Conservation (phyloP, 2,797 vertebrate genomes). For the Molossus alvarezi region DNA sequence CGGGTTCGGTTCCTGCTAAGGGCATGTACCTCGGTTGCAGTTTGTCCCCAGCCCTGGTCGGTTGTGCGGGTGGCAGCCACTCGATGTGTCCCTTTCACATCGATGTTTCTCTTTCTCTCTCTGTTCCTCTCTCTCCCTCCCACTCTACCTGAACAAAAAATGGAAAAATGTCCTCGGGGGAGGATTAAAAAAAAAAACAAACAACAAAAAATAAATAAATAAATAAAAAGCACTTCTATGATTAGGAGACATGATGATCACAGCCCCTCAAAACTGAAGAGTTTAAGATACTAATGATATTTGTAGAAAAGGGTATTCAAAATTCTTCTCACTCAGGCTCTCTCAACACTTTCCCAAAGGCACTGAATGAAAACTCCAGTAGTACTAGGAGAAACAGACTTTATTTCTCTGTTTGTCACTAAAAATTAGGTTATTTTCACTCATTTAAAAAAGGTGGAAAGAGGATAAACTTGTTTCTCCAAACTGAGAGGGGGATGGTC, state of each 20-base stretch:
- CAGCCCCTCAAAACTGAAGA: not conserved
- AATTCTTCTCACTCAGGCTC: constrained; percentile 13
- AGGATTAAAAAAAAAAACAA: no score
- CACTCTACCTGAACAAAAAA: no score
- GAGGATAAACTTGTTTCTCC: constrained; percentile 2
- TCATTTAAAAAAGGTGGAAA: not conserved
- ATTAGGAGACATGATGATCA: not conserved
- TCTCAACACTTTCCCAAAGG: constrained; percentile 45
- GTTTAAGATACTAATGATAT: not conserved
- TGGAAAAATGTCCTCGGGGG: no score
- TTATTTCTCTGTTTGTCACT: not conserved
- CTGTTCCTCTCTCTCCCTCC: no score
- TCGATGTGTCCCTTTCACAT: no score
- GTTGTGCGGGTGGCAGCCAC: no score
- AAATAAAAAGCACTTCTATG: not conserved
- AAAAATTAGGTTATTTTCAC: not conserved
- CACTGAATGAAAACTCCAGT: not conserved
- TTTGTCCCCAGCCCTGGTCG: no score
- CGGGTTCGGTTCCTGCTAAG: no score
- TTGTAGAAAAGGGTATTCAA: constrained; percentile 28
- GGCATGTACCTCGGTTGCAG: no score
- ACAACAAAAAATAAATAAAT: no score
- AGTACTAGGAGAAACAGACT: not conserved
- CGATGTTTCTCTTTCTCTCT: no score
- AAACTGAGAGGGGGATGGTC: not conserved